phyloP scores from a whole-genome alignment of 2,888 invertebrate genomes.

The Mesochorus sp. region DNA sequence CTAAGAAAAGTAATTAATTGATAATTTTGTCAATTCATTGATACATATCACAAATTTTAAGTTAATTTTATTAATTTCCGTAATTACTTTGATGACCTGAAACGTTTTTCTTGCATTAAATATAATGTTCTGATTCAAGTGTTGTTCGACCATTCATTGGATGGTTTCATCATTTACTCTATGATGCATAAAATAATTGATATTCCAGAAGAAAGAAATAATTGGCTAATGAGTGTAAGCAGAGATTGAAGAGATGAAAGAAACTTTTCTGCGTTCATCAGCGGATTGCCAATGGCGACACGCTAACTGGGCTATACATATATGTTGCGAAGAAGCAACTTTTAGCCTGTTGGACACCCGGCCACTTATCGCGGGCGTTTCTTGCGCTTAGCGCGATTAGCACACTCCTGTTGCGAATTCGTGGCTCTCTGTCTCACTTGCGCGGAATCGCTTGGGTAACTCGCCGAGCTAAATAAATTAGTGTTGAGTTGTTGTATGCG shows the following conservation, averaged over 20 bases:
- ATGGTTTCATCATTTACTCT: no score
- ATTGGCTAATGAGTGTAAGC: neutral
- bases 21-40: no score
- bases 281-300: constrained; percentile 47
- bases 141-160: no score
- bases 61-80: no score
- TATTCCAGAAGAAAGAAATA: neutral
- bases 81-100: no score
- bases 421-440: constrained; percentile 62
- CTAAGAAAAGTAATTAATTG: no score
- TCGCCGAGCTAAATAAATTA: constrained; percentile 70
- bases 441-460: constrained; percentile 66
- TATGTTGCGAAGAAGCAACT: constrained; percentile 14
- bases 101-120: no score
- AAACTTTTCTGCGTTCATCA: constrained; percentile 47
- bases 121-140: no score
- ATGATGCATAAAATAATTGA: neutral
- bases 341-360: constrained; percentile 38
- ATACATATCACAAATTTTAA: no score
- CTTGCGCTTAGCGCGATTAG: constrained; percentile 73
- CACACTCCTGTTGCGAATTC: constrained; percentile 67
- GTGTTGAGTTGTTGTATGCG: constrained; percentile 54
- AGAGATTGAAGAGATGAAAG: neutral
- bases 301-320: constrained; percentile 32
- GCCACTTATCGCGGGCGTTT: constrained; percentile 70